These are phyloP conservation scores for Agrilus biguttatus DNA, from an alignment of 2,888 invertebrate genomes.

Conservation along the genomic window DNA sequence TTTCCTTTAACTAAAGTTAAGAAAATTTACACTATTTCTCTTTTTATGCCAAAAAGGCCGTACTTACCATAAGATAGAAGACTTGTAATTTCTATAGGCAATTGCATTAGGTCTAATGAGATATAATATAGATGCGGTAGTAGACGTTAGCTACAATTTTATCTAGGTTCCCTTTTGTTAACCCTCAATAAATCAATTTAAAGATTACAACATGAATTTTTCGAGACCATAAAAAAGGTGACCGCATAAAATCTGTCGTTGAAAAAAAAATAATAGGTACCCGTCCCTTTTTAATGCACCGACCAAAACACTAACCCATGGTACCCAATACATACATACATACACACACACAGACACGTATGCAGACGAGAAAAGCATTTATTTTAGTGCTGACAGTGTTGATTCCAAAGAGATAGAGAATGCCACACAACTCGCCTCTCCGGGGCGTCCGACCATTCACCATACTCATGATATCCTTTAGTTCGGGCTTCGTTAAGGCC, in stretches of 20 bases:
- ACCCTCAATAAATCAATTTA: no score
- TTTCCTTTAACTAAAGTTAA: no score
- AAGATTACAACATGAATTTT: no score
- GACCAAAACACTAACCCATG: slow-evolving; percentile 9
- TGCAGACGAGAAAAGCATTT: slow-evolving; percentile 25
- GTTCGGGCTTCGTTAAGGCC: slow-evolving; percentile 12
- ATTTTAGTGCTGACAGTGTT: slow-evolving; percentile 31
- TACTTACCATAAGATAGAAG: no score
- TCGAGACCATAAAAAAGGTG: no score
- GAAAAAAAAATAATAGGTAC: slow-evolving; percentile 3
- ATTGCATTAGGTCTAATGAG: no score
- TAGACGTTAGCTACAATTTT: no score
- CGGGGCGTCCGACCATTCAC: slow-evolving; percentile 19
- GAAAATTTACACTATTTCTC: no score
- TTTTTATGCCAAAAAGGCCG: no score
- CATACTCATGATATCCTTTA: slow-evolving; percentile 6
- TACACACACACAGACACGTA: slow-evolving; percentile 1
- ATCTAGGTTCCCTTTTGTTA: no score
- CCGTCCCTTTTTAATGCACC: slow-evolving; percentile 17
- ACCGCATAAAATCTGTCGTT: background rate
- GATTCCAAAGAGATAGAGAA: slow-evolving; percentile 25
- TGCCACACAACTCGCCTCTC: slow-evolving; percentile 29
- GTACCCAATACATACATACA: slow-evolving; percentile 13
- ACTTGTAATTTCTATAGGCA: no score
- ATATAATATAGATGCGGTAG: no score